Base-by-base conservation (phyloP, 2,797 vertebrate genomes). In the Lacerta bilineata region DNA sequence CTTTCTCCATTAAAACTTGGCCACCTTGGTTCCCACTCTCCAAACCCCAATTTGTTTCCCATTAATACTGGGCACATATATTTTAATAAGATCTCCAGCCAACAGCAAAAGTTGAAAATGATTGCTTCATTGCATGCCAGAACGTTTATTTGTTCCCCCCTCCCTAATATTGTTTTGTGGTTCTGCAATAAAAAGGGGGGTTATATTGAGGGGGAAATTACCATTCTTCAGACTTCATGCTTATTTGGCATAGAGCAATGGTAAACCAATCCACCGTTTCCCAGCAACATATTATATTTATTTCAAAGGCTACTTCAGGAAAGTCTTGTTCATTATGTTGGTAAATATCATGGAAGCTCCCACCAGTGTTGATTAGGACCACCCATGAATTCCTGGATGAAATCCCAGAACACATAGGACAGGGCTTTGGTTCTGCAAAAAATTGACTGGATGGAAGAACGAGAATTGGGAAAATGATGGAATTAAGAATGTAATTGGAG, bases 1-100 rank as follows among this genome's bases (percentile, higher is more conserved):
- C 2, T 84, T 50, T 75, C 80, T 87, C 88, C 91, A 90, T 55
- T 90, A 90, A 90, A 33, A 59, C 4, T 39, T 43, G 55, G 50
- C 79, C 90, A 5, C 20, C 59, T 88, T 86, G n/a, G 39, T 81
- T 66, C 86, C 68, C 78, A 76, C 89, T 77, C 18, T 9, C 72
- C 61, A 80, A 78, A 72, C 74, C 76, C 86, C 66, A 75, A 0
- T 69, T 86, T 74, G 80, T 83, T 81, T 77, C 74, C 74, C 50
- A 20, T 69, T 89, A 69, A 79, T 64, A 83, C 80, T 61, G 64
- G 83, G 18, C 17, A 81, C 50, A 18, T 55, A 71, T 18, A 75
- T 61, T 50, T 84, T 75, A 84, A 84, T 84, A 74, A 61, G 25
- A 36, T 64, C 17, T 64, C 36, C 55, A 43, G 25, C 55, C 72